Conservation (phyloP, 2,888 invertebrate species). For the Hypena proboscidalis region DNA sequence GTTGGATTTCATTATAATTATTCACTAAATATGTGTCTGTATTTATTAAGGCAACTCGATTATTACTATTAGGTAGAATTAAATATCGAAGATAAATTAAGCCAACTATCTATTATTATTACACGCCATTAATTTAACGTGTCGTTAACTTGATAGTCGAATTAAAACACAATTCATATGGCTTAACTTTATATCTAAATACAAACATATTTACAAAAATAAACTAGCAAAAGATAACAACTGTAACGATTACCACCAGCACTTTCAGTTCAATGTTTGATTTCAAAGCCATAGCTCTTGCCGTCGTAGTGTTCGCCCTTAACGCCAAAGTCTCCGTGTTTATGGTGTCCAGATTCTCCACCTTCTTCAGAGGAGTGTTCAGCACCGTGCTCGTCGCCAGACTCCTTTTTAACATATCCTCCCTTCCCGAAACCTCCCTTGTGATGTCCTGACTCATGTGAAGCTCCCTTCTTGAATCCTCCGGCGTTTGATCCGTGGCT, state of each 20-base stretch:
- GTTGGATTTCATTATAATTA: too few relatives aligned
- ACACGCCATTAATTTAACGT: too few relatives aligned
- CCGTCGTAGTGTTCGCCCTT: conserved; percentile 57
- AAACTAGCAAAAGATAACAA: conserved; percentile 69
- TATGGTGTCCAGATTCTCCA: conserved; percentile 75
- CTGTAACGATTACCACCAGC: conserved; percentile 61
- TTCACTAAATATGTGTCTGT: too few relatives aligned
- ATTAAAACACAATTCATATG: conserved; percentile 36
- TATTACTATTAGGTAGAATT: background rate
- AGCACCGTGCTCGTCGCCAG: conserved; percentile 64
- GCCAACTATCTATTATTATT: too few relatives aligned
- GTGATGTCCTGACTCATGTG: conserved; percentile 81
- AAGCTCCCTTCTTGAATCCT: conserved; percentile 80
- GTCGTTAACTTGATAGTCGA: too few relatives aligned
- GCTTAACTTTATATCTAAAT: conserved; percentile 65
- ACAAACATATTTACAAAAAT: conserved; percentile 73
- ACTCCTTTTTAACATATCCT: conserved; percentile 83
- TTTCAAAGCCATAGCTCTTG: conserved; percentile 76
- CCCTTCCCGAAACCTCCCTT: conserved; percentile 75
- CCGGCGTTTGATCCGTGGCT: conserved; percentile 82
- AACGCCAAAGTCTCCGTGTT: conserved; percentile 79
- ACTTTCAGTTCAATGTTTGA: conserved; percentile 61
- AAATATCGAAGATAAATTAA: too few relatives aligned
- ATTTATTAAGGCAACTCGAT: too few relatives aligned
- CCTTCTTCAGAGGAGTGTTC: conserved; percentile 82